Percentiles rank a stretch among this genome's conserved stretches.
phyloP scores from a whole-genome alignment of 2,888 invertebrate species.

The Lathronympha strigana region DNA sequence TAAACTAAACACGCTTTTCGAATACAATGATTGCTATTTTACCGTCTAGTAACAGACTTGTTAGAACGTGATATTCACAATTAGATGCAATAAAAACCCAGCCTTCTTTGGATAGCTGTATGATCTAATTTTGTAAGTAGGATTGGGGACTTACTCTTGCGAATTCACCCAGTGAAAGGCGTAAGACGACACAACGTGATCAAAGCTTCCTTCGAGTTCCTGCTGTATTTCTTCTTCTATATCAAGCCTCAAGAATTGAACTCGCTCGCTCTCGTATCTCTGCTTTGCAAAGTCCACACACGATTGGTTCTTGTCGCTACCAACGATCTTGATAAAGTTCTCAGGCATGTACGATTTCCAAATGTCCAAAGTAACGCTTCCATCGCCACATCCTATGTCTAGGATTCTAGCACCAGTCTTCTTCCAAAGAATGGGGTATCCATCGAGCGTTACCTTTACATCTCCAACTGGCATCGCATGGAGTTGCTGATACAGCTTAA shows the following conservation, averaged over 20 bases:
- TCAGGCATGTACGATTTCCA: background rate
- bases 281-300: constrained; percentile 24
- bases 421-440: background rate
- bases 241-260: constrained; percentile 18
- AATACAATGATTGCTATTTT: no score
- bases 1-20: no score
- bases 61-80: no score
- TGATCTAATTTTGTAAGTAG: no score
- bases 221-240: constrained; percentile 6
- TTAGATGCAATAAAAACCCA: no score
- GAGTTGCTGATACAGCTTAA: background rate
- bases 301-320: constrained; percentile 14
- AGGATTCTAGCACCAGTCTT: background rate
- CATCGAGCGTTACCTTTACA: background rate
- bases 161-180: constrained; percentile 27
- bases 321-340: constrained; percentile 11
- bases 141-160: constrained; percentile 23
- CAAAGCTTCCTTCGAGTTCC: constrained; percentile 19
- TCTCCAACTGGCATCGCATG: background rate
- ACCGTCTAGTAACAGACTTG: no score
- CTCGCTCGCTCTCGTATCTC: constrained; percentile 17
- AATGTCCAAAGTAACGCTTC: background rate
- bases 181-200: constrained; percentile 36
- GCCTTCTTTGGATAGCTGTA: no score
- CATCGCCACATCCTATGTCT: constrained; percentile 1